Conservation (phyloP, 2,888 invertebrate species). For the Drosophila sordidula region DNA sequence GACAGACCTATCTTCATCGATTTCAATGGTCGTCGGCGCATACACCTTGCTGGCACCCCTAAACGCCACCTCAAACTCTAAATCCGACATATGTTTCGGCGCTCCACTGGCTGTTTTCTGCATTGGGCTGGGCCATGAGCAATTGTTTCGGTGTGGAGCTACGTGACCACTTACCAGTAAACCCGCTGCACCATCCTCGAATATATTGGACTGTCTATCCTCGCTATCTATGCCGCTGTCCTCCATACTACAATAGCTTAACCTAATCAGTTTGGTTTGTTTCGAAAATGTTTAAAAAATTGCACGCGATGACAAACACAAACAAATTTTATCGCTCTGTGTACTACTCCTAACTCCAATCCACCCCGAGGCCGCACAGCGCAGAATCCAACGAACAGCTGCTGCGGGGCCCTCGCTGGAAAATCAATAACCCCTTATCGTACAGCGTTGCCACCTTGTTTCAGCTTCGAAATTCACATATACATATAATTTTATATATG, state of each 20-base stretch:
- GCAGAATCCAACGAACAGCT: slow-evolving; percentile 70
- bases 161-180: slow-evolving; percentile 61
- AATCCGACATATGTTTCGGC: slow-evolving; percentile 75
- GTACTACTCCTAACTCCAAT: slow-evolving; percentile 62
- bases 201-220: slow-evolving; percentile 79
- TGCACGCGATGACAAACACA: slow-evolving; percentile 64
- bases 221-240: slow-evolving; percentile 85
- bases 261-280: slow-evolving; percentile 6
- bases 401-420: slow-evolving; percentile 39
- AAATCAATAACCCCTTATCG: slow-evolving; percentile 70
- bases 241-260: slow-evolving; percentile 70
- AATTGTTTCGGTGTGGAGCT: slow-evolving; percentile 25
- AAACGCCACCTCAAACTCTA: slow-evolving; percentile 83
- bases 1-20: slow-evolving; percentile 66
- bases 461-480: slow-evolving; percentile 8
- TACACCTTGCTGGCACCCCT: slow-evolving; percentile 72
- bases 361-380: slow-evolving; percentile 59
- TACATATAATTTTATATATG: no score
- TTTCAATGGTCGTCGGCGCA: slow-evolving; percentile 67
- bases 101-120: slow-evolving; percentile 72
- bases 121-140: slow-evolving; percentile 44
- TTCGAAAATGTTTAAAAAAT: slow-evolving; percentile 18
- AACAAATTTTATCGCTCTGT: slow-evolving; percentile 62
- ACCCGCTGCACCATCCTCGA: slow-evolving; percentile 71
- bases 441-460: slow-evolving; percentile 60